Conservation (phyloP, 2,888 invertebrate genomes). For the Drosophila atroscutellata region DNA sequence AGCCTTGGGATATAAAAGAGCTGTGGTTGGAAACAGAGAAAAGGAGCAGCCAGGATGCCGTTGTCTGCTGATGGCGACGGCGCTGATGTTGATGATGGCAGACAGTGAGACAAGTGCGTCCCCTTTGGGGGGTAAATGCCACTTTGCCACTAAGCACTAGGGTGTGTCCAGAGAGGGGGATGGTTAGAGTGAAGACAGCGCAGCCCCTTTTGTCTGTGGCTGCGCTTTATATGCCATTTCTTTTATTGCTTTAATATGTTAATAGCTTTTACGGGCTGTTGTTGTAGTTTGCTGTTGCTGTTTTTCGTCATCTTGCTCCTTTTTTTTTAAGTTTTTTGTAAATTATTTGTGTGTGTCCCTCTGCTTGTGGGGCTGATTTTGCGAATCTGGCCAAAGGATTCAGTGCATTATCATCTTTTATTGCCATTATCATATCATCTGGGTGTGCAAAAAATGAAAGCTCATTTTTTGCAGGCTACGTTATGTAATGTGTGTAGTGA, state of each 20-base stretch:
- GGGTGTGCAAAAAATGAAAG: conserved; percentile 40
- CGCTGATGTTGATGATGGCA: conserved; percentile 61
- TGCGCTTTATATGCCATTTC: conserved; percentile 81
- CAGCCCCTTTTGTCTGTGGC: conserved; percentile 63
- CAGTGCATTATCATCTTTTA: conserved; percentile 75
- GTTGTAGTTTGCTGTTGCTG: conserved; percentile 43
- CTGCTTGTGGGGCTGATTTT: conserved; percentile 55
- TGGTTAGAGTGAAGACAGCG: conserved; percentile 21
- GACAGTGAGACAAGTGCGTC: conserved; percentile 50
- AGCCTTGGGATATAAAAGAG: conserved; percentile 9
- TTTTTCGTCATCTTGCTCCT: conserved; percentile 49
- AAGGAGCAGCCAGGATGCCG: conserved; percentile 22
- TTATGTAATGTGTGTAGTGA: conserved; percentile 49
- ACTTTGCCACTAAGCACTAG: conserved; percentile 69
- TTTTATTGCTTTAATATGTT: conserved; percentile 78
- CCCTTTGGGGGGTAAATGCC: conserved; percentile 58
- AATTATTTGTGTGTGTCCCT: conserved; percentile 46
- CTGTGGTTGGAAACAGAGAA: conserved; percentile 31
- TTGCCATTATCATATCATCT: conserved; percentile 73
- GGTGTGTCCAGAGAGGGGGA: conserved; percentile 44
- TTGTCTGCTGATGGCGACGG: conserved; percentile 56
- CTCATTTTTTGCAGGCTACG: conserved; percentile 23
- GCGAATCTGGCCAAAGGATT: conserved; percentile 78
- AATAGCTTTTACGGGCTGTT: conserved; percentile 60
- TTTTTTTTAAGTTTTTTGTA: conserved; percentile 44